These are phyloP conservation scores for Pseudomyrmex flavicornis DNA, from an alignment of 1,140 invertebrate genomes.

Conservation along the genomic window DNA sequence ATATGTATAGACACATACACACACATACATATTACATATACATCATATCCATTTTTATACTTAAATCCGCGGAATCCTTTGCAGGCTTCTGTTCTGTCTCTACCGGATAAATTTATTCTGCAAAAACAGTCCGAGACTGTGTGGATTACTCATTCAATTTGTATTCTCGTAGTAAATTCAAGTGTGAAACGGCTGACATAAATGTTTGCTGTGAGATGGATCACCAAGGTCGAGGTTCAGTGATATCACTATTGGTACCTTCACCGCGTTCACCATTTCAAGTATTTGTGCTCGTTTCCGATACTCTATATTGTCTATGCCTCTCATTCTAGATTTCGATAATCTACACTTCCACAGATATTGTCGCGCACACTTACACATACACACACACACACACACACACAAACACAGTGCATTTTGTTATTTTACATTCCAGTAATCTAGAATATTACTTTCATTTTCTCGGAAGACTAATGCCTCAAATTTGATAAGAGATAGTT, in stretches of 20 bases:
- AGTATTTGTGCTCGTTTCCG: conserved; percentile 24
- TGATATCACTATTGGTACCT: conserved; percentile 77
- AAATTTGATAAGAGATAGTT: no score
- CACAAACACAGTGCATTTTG: not conserved
- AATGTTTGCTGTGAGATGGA: conserved; percentile 75
- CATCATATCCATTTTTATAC: conserved; percentile 18
- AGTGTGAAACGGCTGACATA: conserved; percentile 72
- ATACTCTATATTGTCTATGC: conserved; percentile 1
- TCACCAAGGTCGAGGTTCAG: conserved; percentile 74
- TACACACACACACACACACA: not conserved
- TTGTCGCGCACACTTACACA: no score
- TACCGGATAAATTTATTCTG: conserved; percentile 24
- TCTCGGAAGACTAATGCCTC: not conserved
- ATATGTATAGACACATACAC: no score
- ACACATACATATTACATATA: no score
- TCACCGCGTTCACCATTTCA: conserved; percentile 49
- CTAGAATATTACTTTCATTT: not conserved
- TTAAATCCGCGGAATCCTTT: conserved; percentile 6
- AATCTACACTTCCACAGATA: not conserved
- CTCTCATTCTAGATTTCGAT: not conserved
- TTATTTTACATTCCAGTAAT: not conserved
- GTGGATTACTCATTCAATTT: conserved; percentile 42
- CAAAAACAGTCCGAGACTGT: not conserved
- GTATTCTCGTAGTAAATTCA: conserved; percentile 34
- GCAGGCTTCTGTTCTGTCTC: not conserved